Evolutionary conservation across 2,888 invertebrate genomes (phyloP), one percentile per base, ranked within the genome.

Genomic region (Brachyopa scutellaris): DNA sequence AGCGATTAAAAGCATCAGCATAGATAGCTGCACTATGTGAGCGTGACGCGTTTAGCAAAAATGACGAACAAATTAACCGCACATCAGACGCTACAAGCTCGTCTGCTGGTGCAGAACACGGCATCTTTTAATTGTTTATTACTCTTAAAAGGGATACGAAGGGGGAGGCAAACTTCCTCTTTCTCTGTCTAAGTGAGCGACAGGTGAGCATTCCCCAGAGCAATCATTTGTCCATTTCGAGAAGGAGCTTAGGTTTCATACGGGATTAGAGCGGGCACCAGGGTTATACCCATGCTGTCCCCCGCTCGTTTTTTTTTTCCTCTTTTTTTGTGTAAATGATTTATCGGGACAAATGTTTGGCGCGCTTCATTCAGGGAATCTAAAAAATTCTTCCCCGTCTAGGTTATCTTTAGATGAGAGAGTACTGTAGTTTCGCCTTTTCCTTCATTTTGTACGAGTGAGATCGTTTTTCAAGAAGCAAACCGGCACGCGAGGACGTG

Each of bases 341-440:
- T 85, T 85, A 85, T 85, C 82, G 85, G 82, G 82, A 85, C 85
- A 85, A 85, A 85, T 85, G 85, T 78, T 85, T 85, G 85, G 84
- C 78, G 84, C 79, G 77, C 70, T 82, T 85, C 78, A 78, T 57
- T 77, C 73, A 78, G 70, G 72, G 84, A 82, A 85, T 85, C 82
- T 49, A 31, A 82, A 36, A 78, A 82, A 85, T 85, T 84, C 62
- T 53, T 78, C 74, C 62, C 57, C 78, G 79, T 77, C 69, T 69
- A 74, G 77, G 84, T 84, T 84, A 80, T 84, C 84, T 84, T 84
- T 84, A 82, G 82, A 61, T 42, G 36, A 31, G 42, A 31, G 64
- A 62, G 61, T 6, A 6, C 4, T 26, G n/a, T 59, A 45, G 69
- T 69, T 62, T 69, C 9, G 76, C 36, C 49, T 55, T 36, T 55